These are phyloP conservation scores for Thalpophila matura DNA, from an alignment of 2,888 invertebrate genomes.

Conservation along the genomic window DNA sequence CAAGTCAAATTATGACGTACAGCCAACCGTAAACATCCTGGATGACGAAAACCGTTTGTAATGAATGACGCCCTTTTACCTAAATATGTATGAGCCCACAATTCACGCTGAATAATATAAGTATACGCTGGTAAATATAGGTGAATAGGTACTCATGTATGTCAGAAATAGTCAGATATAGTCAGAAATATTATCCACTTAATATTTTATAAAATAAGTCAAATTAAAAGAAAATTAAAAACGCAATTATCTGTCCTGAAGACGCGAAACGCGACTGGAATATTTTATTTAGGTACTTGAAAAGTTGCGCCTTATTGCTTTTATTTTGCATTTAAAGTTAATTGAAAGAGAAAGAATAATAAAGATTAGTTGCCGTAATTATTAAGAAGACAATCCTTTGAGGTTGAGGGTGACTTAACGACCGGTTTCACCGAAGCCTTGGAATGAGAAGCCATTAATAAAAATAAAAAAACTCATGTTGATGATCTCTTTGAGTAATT, in stretches of 20 bases:
- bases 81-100: conserved; percentile 24
- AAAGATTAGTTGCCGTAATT: conserved; percentile 36
- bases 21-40: conserved; percentile 35
- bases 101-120: background rate
- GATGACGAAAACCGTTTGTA: conserved; percentile 26
- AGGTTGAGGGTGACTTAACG: conserved; percentile 30
- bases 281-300: conserved; percentile 19
- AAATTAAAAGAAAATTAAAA: conserved; percentile 14
- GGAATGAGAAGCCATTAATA: conserved; percentile 28
- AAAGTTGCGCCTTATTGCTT: conserved; percentile 30
- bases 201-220: too few species aligned
- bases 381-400: conserved; percentile 31
- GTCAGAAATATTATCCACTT: too few species aligned
- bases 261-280: conserved; percentile 21
- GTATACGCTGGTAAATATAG: too few species aligned
- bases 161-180: background rate
- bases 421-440: conserved; percentile 20
- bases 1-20: conserved; percentile 35
- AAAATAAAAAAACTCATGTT: conserved; percentile 17
- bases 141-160: too few species aligned
- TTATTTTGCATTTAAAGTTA: conserved; percentile 50
- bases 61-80: conserved; percentile 17
- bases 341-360: conserved; percentile 43
- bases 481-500: conserved; percentile 44
- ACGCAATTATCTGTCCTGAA: conserved; percentile 17